A percentile compares a stretch with the other conserved stretches of the same genome.
These are phyloP conservation scores for Protophormia terraenovae DNA, from an alignment of 2,888 invertebrate species.

Conservation along the genomic window DNA sequence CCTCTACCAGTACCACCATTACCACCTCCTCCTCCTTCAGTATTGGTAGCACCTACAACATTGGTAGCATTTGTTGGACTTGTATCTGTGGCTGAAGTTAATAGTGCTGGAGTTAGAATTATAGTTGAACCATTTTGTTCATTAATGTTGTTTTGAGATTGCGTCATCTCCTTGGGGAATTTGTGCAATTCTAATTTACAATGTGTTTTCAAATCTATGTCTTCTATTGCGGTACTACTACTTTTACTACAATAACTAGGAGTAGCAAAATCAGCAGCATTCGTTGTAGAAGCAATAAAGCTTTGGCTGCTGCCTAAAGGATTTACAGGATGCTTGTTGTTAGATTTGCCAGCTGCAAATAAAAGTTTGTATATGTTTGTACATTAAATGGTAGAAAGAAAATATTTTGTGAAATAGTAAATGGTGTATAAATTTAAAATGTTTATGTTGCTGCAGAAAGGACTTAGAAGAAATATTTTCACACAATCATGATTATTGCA, in stretches of 20 bases:
- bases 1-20: slow-evolving; percentile 19
- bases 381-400: background rate
- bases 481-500: background rate
- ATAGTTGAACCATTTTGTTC: slow-evolving; percentile 77
- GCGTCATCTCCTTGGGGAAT: slow-evolving; percentile 73
- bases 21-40: slow-evolving; percentile 1
- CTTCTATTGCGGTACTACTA: slow-evolving; percentile 16
- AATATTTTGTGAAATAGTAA: background rate
- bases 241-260: too few relatives aligned
- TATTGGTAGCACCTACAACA: slow-evolving; percentile 28
- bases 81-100: slow-evolving; percentile 73
- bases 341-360: slow-evolving; percentile 49
- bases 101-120: slow-evolving; percentile 78
- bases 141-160: slow-evolving; percentile 63
- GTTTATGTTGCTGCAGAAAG: background rate
- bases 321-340: slow-evolving; percentile 36
- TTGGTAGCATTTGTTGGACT: slow-evolving; percentile 65
- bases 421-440: background rate
- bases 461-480: background rate
- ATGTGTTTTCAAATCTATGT: slow-evolving; percentile 69
- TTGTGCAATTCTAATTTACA: slow-evolving; percentile 78
- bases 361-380: background rate
- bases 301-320: slow-evolving; percentile 53
- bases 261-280: too few relatives aligned
- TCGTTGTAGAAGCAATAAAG: slow-evolving; percentile 21